phyloP scores from a whole-genome alignment of 2,113 vertebrate genomes.

The Ctenodactylus gundi region DNA sequence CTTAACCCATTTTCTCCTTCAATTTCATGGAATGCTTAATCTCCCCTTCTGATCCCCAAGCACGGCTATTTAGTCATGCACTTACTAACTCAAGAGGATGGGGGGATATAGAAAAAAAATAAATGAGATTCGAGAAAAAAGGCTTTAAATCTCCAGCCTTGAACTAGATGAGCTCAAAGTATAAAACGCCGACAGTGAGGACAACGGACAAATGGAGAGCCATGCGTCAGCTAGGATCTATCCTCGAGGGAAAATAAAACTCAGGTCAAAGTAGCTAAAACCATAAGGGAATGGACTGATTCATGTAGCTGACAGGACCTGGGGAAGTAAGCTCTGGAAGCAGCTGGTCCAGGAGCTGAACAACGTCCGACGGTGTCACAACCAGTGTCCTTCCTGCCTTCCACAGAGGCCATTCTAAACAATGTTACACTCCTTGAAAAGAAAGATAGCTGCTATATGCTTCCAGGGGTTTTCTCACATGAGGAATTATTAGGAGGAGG shows the following conservation, averaged over 20 bases:
- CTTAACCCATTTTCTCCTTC: not conserved
- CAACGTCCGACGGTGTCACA: not conserved
- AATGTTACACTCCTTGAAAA: rapidly evolving
- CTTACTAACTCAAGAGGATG: not conserved
- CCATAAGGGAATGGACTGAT: too few species aligned
- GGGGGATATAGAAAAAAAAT: not conserved
- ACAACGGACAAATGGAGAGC: not conserved
- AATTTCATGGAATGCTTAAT: not conserved
- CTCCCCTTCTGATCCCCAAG: too few species aligned
- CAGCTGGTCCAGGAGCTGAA: not conserved
- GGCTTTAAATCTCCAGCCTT: not conserved
- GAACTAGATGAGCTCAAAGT: not conserved
- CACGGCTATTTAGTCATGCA: not conserved
- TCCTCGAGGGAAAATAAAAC: not conserved
- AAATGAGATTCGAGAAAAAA: not conserved
- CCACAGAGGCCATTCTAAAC: not conserved
- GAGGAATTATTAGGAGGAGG: rapidly evolving
- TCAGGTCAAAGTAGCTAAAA: not conserved
- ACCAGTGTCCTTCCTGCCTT: not conserved
- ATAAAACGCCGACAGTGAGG: too few species aligned
- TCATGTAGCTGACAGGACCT: too few species aligned
- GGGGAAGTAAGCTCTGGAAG: too few species aligned
- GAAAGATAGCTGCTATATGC: rapidly evolving
- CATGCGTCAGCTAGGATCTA: not conserved
- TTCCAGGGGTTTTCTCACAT: not conserved